Percentiles rank a stretch among this genome's conserved stretches.
Conservation (phyloP, 2,113 vertebrate species). For the Hoplias malabaricus region DNA sequence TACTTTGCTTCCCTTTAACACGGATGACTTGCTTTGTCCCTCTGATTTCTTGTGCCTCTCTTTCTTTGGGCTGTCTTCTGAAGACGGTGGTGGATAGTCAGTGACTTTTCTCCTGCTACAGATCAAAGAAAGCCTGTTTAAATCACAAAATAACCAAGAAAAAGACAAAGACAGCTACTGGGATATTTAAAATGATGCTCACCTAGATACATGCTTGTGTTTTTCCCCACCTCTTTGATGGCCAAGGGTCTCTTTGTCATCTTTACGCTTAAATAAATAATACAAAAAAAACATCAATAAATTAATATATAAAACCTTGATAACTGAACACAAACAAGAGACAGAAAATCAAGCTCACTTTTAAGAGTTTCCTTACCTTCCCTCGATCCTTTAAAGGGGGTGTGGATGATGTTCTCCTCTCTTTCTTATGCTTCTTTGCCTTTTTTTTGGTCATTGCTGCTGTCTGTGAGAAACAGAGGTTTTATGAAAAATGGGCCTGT, state of each 20-base stretch:
- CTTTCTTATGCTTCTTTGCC: constrained; percentile 57
- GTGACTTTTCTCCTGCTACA: constrained; percentile 7
- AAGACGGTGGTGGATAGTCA: background rate
- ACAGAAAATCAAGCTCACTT: no score
- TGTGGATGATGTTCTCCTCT: constrained; percentile 51
- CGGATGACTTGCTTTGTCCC: background rate
- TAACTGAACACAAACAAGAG: background rate
- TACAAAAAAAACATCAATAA: background rate
- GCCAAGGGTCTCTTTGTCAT: background rate
- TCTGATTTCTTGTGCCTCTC: background rate
- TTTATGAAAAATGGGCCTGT: no score
- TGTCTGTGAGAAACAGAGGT: background rate
- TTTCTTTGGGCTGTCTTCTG: background rate
- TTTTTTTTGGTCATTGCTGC: constrained; percentile 68
- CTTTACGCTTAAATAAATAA: background rate
- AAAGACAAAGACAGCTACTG: background rate
- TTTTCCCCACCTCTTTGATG: background rate
- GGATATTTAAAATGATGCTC: background rate
- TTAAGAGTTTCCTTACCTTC: constrained; percentile 56
- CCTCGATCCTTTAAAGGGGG: constrained; percentile 58
- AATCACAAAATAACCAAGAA: background rate
- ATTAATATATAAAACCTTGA: background rate
- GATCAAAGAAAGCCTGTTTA: background rate
- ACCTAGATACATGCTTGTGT: background rate
- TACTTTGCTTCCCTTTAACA: background rate